phyloP scores from a whole-genome alignment of 2,113 vertebrate genomes.

The Porphyrio hochstetteri region DNA sequence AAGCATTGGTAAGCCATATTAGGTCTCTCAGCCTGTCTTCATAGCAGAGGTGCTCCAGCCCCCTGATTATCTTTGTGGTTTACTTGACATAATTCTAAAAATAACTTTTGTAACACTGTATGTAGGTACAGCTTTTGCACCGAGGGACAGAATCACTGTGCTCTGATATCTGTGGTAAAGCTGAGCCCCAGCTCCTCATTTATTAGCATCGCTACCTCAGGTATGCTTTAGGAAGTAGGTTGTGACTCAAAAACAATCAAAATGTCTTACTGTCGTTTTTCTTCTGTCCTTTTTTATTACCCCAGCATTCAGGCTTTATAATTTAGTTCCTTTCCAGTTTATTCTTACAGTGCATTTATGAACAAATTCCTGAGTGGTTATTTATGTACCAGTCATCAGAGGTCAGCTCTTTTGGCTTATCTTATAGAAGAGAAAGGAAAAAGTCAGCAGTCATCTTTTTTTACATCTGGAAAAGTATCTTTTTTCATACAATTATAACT shows the following conservation, averaged over 20 bases:
- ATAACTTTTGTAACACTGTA: not conserved
- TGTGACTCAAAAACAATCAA: not conserved
- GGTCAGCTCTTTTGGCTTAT: constrained; percentile 51
- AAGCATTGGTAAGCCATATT: no score
- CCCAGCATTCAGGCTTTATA: not conserved
- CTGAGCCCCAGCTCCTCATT: not conserved
- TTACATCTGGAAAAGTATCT: constrained; percentile 47
- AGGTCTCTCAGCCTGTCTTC: no score
- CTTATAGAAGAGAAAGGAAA: constrained; percentile 28
- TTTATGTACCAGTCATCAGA: not conserved
- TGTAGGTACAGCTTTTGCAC: not conserved
- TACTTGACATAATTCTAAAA: not conserved
- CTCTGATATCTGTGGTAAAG: not conserved
- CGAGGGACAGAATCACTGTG: not conserved
- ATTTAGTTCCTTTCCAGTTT: constrained; percentile 2
- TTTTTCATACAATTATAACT: constrained; percentile 69
- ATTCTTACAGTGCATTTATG: not conserved
- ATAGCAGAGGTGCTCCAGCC: no score
- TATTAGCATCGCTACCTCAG: not conserved
- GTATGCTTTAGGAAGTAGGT: not conserved
- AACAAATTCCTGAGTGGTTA: constrained; percentile 8
- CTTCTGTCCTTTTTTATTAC: not conserved
- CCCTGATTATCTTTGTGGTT: no score
- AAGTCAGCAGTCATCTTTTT: constrained; percentile 50
- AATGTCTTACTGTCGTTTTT: not conserved